These are phyloP conservation scores for Tupiocoris notatus DNA, from an alignment of 2,888 invertebrate genomes.

Conservation along the genomic window DNA sequence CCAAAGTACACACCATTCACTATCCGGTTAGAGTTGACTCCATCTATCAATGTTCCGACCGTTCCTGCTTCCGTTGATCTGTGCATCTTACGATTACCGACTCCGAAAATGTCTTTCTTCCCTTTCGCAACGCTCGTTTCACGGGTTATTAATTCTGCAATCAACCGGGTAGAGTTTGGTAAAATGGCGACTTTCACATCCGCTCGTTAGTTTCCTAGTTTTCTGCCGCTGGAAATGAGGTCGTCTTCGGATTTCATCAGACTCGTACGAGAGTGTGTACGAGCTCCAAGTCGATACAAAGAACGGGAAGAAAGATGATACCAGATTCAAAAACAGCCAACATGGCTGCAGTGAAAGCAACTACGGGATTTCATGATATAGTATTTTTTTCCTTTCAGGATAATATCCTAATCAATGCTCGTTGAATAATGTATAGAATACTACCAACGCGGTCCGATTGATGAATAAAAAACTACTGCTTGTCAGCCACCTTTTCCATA, in stretches of 20 bases:
- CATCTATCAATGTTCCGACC: too few species aligned
- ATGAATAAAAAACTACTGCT: too few species aligned
- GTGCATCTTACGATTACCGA: not conserved
- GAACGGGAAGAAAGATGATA: constrained; percentile 12
- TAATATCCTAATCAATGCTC: too few species aligned
- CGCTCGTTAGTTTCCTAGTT: constrained; percentile 12
- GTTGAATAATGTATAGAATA: too few species aligned
- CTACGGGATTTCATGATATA: too few species aligned
- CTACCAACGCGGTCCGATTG: too few species aligned
- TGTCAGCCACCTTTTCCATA: too few species aligned
- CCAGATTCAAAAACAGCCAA: not conserved
- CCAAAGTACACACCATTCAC: too few species aligned
- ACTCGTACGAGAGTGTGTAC: not conserved
- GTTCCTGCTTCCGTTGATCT: not conserved
- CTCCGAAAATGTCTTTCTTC: not conserved
- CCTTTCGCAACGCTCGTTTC: not conserved
- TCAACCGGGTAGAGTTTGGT: not conserved
- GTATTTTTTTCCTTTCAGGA: too few species aligned
- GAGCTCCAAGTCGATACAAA: not conserved
- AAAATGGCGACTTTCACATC: constrained; percentile 17
- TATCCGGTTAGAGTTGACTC: too few species aligned
- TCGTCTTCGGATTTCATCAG: constrained; percentile 10
- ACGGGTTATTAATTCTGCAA: constrained; percentile 16
- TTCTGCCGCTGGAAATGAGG: not conserved
- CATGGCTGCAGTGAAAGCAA: constrained; percentile 14